Evolutionary conservation across 1,140 invertebrate species (phyloP), one percentile per base, ranked within the genome.

Genomic region (Pemphigus obesinymphae): DNA sequence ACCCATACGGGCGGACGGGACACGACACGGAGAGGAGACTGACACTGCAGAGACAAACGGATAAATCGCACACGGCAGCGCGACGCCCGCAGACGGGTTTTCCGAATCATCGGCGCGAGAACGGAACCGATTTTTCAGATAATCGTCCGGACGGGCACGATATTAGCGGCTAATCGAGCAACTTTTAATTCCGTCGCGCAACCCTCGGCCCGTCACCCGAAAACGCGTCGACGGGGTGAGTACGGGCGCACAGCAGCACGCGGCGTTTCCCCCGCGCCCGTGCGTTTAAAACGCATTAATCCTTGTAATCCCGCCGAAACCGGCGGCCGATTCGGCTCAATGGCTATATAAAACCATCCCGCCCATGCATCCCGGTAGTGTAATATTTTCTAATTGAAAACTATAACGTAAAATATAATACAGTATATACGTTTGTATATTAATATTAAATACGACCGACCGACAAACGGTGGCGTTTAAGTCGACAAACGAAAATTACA

Each of bases 81-180:
- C 75, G 20, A 11, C 48, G 50, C 63, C 4, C 61, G 17, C 31
- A 31, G 20, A 50, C 34, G 75, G 76, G 20, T 55, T 53, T 66
- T 48, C 80, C 80, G 61, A 50, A 23, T 55, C 61, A 68, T 37
- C 63, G 80, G 61, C 80, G 43, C 80, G 80, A 50, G 43, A 72
- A 68, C 80, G 43, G 45, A 82, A 70, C 80, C 80, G 80, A 68
- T 70, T 72, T 82, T 68, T 82, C 80, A 68, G 80, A 68, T 82
- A 70, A 80, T 80, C 76, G 53, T 61, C 53, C 76, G 76, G 76
- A 80, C 76, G 76, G 76, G 23, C 37, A 23, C 50, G 34, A 58
- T 78, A 37, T 43, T 31, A 63, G 55, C 76, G 76, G 76, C 76
- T 63, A 80, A 61, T 61, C 76, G 76, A 63, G 37, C 76, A 26